Evolutionary conservation across 2,888 invertebrate genomes (phyloP), one percentile per base, ranked within the genome.

Genomic region (Lypha dubia): DNA sequence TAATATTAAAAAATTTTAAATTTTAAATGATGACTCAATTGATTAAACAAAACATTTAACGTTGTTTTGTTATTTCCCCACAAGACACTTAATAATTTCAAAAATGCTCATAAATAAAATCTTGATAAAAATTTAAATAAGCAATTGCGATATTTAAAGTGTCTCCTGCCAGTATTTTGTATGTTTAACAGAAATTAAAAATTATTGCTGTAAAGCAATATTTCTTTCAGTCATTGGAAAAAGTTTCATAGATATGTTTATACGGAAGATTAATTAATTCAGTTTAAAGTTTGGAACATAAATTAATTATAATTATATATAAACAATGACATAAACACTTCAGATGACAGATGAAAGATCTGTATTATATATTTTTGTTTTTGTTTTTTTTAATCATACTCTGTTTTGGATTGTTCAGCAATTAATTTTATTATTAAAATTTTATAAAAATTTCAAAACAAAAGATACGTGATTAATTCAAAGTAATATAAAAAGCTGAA

Each of bases 261-360:
- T n/a, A n/a, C n/a, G n/a, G n/a, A 49, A 20, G 22, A 20, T 20
- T 17, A 3, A 8, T 53, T 24, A 13, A 53, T 22, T 13, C 13
- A 53, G 13, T 24, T 13, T 24, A 53, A 53, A 13, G 7, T 11
- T 24, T 53, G 44, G 15, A n/a, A 20, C 28, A 20, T 41, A 53
- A 32, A 44, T 53, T 20, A 46, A 38, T 68, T 44, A 58, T 22
- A 17, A 32, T 35, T 28, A 67, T 41, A 24, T n/a, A 53, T 60
- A 13, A 68, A 73, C 60, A 68, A 68, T 74, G 67, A 79, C 46
- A 68, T 51, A 74, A 79, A 9, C 8, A 24, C 11, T 41, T 15
- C 58, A 17, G 24, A 68, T 73, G 65, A 20, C 53, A 53, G 8
- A 24, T 38, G 35, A 62, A 71, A 71, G 20, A 15, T 49, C 49